Evolutionary conservation across 2,888 invertebrate species (phyloP).

Genomic region (Phengaris arion): DNA sequence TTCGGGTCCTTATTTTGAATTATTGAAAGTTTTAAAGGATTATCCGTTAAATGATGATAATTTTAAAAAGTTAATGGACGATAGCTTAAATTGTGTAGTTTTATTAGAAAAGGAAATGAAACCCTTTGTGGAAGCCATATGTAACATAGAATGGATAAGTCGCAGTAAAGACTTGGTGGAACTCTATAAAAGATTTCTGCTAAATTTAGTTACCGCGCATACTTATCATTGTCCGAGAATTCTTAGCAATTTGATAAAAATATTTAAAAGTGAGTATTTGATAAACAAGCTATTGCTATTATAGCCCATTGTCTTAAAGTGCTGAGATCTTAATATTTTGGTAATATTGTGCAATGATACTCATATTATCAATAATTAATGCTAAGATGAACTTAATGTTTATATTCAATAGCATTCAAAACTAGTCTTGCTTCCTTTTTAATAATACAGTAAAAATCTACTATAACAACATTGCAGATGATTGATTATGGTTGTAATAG

Average conservation of each 20-base stretch:
- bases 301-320: neutral
- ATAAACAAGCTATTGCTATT: neutral
- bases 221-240: slow-evolving; percentile 67
- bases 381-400: neutral
- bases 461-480: too few species aligned
- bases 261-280: slow-evolving; percentile 61
- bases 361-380: neutral
- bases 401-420: too few species aligned
- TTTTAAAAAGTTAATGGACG: slow-evolving; percentile 62
- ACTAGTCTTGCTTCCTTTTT: too few species aligned
- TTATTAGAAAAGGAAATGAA: slow-evolving; percentile 61
- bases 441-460: too few species aligned
- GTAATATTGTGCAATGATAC: slow-evolving; percentile 34
- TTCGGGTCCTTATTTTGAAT: slow-evolving; percentile 65
- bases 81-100: slow-evolving; percentile 64
- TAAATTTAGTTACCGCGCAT: slow-evolving; percentile 68
- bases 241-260: slow-evolving; percentile 58
- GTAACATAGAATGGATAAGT: slow-evolving; percentile 62
- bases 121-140: slow-evolving; percentile 62
- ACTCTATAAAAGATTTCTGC: slow-evolving; percentile 58
- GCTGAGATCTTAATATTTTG: neutral
- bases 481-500: too few species aligned
- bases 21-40: slow-evolving; percentile 69
- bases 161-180: slow-evolving; percentile 57
- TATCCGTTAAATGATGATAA: slow-evolving; percentile 66